Evolutionary conservation across 2,797 vertebrate genomes (phyloP).

Genomic region (Strix occidentalis): DNA sequence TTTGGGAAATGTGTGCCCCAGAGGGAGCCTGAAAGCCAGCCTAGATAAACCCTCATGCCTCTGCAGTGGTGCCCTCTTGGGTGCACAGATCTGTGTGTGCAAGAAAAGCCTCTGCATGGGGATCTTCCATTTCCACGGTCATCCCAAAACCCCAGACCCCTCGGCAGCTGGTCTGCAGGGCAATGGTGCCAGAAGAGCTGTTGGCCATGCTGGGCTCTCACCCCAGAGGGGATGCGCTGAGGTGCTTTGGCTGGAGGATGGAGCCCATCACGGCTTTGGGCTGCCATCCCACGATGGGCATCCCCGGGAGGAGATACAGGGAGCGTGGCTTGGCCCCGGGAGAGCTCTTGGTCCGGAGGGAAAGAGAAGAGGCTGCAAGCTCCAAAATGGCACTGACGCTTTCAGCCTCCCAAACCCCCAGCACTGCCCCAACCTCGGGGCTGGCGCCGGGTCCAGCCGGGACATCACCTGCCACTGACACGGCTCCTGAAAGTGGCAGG

Average conservation of each 20-base stretch:
- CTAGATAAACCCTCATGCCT: background rate
- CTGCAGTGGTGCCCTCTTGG: background rate
- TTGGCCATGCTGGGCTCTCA: background rate
- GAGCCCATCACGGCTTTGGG: background rate
- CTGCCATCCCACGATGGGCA: background rate
- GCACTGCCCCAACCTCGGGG: background rate
- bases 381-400: slow-evolving; percentile 62
- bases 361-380: slow-evolving; percentile 46
- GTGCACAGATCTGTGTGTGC: rapidly evolving
- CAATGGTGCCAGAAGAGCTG: background rate
- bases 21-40: background rate
- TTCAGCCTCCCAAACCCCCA: slow-evolving; percentile 60
- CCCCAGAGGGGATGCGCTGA: background rate
- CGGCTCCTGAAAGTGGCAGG: background rate
- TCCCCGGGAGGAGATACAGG: background rate
- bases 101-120: background rate
- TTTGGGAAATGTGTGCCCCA: background rate
- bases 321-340: background rate
- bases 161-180: background rate
- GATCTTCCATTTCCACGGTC: background rate
- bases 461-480: background rate
- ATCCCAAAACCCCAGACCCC: background rate
- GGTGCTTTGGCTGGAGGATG: background rate
- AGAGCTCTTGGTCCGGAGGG: background rate
- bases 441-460: background rate